Evolutionary conservation across 2,888 invertebrate genomes (phyloP).

Genomic region (Vannuccia rotundouncinata): DNA sequence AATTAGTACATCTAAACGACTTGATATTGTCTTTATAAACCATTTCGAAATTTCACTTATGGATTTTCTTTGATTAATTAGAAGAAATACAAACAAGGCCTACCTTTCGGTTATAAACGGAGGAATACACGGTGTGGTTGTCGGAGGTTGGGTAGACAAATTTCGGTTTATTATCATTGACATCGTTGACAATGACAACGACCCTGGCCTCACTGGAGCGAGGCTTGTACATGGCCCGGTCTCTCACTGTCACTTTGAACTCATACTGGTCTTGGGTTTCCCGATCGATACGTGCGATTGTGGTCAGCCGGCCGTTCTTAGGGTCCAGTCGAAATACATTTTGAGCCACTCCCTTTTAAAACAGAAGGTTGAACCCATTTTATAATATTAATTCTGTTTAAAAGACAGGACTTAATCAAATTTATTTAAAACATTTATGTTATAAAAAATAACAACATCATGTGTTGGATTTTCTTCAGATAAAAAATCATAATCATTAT

Average conservation of each 20-base stretch:
- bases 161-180: slow-evolving; percentile 36
- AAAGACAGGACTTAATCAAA: too few species aligned
- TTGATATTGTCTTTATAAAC: too few species aligned
- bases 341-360: slow-evolving; percentile 25
- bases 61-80: too few species aligned
- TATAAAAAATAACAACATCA: too few species aligned
- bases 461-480: too few species aligned
- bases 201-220: slow-evolving; percentile 9
- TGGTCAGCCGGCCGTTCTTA: slow-evolving; percentile 5
- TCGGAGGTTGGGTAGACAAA: slow-evolving; percentile 32
- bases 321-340: slow-evolving; percentile 11
- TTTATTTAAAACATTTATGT: too few species aligned
- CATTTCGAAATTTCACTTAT: too few species aligned
- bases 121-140: slow-evolving; percentile 30
- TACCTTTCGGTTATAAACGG: slow-evolving; percentile 17
- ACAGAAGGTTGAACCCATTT: too few species aligned
- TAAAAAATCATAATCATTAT: too few species aligned
- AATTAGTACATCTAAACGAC: too few species aligned
- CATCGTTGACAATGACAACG: slow-evolving; percentile 14
- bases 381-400: too few species aligned
- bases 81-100: too few species aligned
- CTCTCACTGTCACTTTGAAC: slow-evolving; percentile 28
- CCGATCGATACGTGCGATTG: not conserved
- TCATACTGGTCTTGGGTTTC: slow-evolving; percentile 4
- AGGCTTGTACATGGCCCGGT: not conserved